Evolutionary conservation across 2,888 invertebrate species (phyloP).

Genomic region (Caenorhabditis sp.): DNA sequence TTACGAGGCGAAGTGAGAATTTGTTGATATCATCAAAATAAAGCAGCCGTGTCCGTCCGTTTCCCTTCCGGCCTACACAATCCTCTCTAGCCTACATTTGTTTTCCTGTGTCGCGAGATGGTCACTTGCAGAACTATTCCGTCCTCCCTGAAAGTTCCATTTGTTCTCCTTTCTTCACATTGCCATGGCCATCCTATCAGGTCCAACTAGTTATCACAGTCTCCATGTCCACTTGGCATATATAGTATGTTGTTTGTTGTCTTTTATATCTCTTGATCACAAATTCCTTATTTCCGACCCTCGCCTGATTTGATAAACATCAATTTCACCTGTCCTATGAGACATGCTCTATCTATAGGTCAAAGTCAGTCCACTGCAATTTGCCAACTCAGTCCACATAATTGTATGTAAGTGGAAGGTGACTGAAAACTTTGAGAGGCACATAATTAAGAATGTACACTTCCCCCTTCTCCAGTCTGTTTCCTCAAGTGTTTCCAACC

Average conservation of each 20-base stretch:
- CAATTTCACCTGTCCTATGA: no score
- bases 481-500: slow-evolving; percentile 2
- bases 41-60: background rate
- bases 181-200: background rate
- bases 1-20: background rate
- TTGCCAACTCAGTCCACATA: no score
- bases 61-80: slow-evolving; percentile 8
- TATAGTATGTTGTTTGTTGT: background rate
- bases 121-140: background rate
- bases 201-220: slow-evolving; percentile 12
- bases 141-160: background rate
- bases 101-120: no score
- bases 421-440: background rate
- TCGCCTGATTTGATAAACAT: no score
- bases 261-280: background rate
- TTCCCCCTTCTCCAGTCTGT: no score
- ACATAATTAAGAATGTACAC: background rate
- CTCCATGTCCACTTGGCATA: background rate
- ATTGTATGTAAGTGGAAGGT: no score
- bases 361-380: no score
- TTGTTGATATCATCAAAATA: background rate
- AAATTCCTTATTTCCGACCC: no score
- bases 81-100: background rate
- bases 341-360: no score
- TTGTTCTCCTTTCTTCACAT: no score